Evolutionary conservation across 2,113 vertebrate species (phyloP).

Genomic region (Haliaeetus leucogaster): DNA sequence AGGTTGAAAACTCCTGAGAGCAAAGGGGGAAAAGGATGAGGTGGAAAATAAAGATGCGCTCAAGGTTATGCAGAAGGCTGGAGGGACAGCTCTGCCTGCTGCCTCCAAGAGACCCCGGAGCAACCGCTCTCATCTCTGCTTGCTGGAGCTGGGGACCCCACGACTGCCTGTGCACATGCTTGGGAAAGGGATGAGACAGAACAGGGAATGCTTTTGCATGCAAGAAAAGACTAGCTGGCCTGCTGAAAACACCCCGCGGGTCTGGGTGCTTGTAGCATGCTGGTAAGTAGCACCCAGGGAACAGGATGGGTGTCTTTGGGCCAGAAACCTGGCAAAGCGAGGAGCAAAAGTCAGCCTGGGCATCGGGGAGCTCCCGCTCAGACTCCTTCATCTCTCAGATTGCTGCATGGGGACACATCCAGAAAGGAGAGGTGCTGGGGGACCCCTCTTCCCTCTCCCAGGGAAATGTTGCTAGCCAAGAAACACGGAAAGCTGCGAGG

Average conservation of each 20-base stretch:
- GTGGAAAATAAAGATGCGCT: neutral
- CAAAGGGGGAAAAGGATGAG: neutral
- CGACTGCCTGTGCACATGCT: accelerated
- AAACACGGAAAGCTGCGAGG: accelerated
- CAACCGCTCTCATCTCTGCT: accelerated
- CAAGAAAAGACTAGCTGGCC: neutral
- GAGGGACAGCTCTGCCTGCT: too few species aligned
- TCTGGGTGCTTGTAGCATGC: accelerated
- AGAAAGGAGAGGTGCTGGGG: neutral
- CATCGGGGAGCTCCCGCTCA: accelerated
- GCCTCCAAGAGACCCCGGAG: neutral
- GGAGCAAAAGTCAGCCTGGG: neutral
- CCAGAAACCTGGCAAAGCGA: accelerated
- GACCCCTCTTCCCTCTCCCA: neutral
- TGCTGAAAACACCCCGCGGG: neutral
- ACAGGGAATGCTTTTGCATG: neutral
- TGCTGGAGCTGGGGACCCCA: neutral
- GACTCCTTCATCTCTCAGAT: neutral
- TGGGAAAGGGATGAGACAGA: neutral
- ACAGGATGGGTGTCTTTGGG: accelerated
- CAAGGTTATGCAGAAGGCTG: accelerated
- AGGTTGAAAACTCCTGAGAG: neutral
- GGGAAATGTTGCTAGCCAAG: neutral
- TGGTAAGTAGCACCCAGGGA: neutral
- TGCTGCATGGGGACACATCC: accelerated